Evolutionary conservation across 2,888 invertebrate species (phyloP).

Genomic region (Callinectes sapidus): DNA sequence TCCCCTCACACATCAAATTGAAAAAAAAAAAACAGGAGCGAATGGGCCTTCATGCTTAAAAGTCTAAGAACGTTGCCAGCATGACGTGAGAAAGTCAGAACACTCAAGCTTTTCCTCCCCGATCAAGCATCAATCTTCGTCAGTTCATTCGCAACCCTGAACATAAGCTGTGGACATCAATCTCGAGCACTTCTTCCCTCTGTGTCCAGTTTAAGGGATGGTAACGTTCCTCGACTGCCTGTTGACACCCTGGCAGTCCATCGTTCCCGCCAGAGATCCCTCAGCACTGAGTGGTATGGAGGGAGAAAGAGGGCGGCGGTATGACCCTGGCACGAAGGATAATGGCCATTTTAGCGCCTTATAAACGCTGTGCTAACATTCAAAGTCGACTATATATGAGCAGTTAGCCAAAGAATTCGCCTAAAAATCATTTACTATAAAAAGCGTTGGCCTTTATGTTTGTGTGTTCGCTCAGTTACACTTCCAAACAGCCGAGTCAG

Average conservation of each 20-base stretch:
- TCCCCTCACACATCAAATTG: too few relatives aligned
- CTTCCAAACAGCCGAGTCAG: constrained; percentile 15
- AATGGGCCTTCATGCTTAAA: neutral
- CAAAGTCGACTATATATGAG: neutral
- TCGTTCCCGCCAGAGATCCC: neutral
- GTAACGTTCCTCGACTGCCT: neutral
- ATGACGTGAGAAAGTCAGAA: neutral
- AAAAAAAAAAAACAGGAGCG: neutral
- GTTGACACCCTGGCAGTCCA: neutral
- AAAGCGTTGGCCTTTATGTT: constrained; percentile 39
- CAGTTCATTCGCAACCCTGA: neutral
- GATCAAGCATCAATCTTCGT: neutral
- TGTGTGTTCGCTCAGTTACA: constrained; percentile 28
- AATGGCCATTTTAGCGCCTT: constrained; percentile 29
- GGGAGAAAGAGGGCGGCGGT: neutral
- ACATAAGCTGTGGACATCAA: neutral
- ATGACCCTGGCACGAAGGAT: neutral
- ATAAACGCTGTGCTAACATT: constrained; percentile 30
- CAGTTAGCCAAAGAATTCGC: neutral
- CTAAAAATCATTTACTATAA: constrained; percentile 29
- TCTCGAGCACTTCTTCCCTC: neutral
- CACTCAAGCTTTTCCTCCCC: neutral
- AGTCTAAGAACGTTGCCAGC: neutral
- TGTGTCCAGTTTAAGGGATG: neutral
- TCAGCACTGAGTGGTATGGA: neutral